Evolutionary conservation across 2,888 invertebrate species (phyloP).

Genomic region (Caenorhabditis becei): DNA sequence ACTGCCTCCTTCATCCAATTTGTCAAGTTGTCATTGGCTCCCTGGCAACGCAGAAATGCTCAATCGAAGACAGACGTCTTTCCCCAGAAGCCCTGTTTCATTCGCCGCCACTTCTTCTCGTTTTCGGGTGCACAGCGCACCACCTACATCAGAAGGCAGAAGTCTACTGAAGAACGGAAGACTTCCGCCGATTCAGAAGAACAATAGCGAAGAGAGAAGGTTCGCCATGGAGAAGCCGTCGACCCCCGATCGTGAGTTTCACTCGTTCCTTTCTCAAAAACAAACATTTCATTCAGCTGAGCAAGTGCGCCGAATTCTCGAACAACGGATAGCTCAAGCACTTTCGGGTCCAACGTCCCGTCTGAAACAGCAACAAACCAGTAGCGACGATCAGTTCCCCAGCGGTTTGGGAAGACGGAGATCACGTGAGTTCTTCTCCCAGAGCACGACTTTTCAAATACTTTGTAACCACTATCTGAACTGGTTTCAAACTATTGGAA

Average conservation of each 20-base stretch:
- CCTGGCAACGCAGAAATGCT: constrained; percentile 49
- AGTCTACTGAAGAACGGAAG: constrained; percentile 10
- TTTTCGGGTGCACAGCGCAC: constrained; percentile 59
- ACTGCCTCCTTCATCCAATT: constrained; percentile 23
- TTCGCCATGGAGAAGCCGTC: constrained; percentile 46
- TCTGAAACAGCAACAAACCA: constrained; percentile 43
- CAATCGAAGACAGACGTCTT: constrained; percentile 40
- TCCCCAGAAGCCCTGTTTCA: constrained; percentile 25
- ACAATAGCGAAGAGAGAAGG: constrained; percentile 23
- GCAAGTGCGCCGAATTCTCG: constrained; percentile 45
- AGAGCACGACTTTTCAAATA: constrained; percentile 59
- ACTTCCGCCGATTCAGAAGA: constrained; percentile 42
- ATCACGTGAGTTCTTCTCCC: constrained; percentile 34
- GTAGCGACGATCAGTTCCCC: constrained; percentile 30
- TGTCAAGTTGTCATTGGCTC: constrained; percentile 36
- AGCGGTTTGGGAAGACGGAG: constrained; percentile 18
- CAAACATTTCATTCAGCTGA: constrained; percentile 31
- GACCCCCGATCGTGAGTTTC: constrained; percentile 53
- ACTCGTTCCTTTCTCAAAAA: background rate
- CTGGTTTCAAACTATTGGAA: constrained; percentile 58
- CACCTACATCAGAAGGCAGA: constrained; percentile 38
- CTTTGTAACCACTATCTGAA: constrained; percentile 49
- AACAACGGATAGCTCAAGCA: constrained; percentile 53
- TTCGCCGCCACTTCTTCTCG: constrained; percentile 18
- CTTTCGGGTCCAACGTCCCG: constrained; percentile 34